Evolutionary conservation across 2,113 vertebrate species (phyloP), one percentile per base, ranked within the genome.

Genomic region (Holacanthus passer): DNA sequence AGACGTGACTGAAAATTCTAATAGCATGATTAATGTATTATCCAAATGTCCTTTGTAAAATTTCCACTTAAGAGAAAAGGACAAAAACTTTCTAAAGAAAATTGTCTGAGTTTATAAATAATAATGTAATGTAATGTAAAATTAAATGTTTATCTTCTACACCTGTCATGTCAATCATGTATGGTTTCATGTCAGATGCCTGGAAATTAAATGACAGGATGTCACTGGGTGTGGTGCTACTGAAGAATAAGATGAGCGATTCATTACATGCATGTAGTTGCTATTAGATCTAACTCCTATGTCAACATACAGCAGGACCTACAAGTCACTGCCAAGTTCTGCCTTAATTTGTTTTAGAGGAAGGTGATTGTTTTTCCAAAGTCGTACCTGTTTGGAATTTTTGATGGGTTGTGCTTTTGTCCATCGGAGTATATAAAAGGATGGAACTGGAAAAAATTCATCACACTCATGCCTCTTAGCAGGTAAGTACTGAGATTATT

Each of bases 271-370:
- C 9, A 63, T 72, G 22, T 41, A n/a, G 41, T 81, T 86, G 24
- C 41, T 60, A 29, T 55, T 84, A 9, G 9, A 55, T 1, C 2
- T 84, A 65, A 79, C 76, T 77, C 84, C 74, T 59, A 72, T 83
- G 79, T 89, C 52, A 90, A 90, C 45, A 91, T 84, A 67, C 68
- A 86, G 48, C 75, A 81, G 62, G 69, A 81, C 62, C 39, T 79
- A 12, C 4, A 47, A n/a, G 20, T 64, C 39, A 16, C 3, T 82
- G 50, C 41, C 37, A 81, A 48, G 74, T 75, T 81, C 59, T 70
- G 37, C 79, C 83, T 83, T 77, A 67, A 81, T 91, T 89, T 93
- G 84, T 81, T 88, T 84, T 67, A 77, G 67, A 86, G 77, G 85
- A 82, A 75, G 58, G 53, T 4, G 71, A 69, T 50, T 86, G 29